Evolutionary conservation across 2,797 vertebrate genomes (phyloP), one percentile per base, ranked within the genome.

Genomic region (Crax fasciolata): DNA sequence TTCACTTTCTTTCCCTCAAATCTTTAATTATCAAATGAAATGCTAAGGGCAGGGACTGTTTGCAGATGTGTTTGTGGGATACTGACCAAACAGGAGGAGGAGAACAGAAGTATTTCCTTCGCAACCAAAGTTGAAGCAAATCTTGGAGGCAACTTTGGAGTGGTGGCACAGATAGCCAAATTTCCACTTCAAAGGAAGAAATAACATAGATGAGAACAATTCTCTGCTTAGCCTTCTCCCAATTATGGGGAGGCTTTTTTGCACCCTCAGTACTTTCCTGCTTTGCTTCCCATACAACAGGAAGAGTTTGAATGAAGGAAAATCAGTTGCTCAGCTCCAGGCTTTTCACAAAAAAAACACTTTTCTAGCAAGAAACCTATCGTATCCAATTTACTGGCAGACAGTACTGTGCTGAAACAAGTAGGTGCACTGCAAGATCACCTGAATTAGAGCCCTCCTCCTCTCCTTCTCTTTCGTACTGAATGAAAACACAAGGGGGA

Each of bases 321-420:
- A 91, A 28, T 3, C 38, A 49, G 49, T 5, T 38, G 48, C 18
- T 58, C 7, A 72, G 10, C 32, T 43, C 16, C 21, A 87, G 25
- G 13, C 0, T 51, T 41, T 48, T 14, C 5, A n/a, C 2, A 1
- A 10, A 61, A 51, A 61, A 46, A 6, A 2, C 1, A 0, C 28
- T 54, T 32, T 48, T 30, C 17, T 25, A 77, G 46, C 6, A 24
- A 43, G 77, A 59, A 89, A 30, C 54, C 8, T 10, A 52, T n/a
- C 16, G 15, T 12, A 58, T 6, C 3, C 21, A 7, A 9, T 27
- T 54, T 28, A 49, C 49, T 18, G 38, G 17, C 17, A 71, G 77
- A 38, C 1, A 30, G 55, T 9, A 39, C 8, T 8, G 41, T 0
- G 2, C 6, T 82, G 67, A 35, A 72, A 43, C 38, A 83, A 41